These are phyloP conservation scores for Fragum sueziense DNA, from an alignment of 2,888 invertebrate species.

Conservation along the genomic window DNA sequence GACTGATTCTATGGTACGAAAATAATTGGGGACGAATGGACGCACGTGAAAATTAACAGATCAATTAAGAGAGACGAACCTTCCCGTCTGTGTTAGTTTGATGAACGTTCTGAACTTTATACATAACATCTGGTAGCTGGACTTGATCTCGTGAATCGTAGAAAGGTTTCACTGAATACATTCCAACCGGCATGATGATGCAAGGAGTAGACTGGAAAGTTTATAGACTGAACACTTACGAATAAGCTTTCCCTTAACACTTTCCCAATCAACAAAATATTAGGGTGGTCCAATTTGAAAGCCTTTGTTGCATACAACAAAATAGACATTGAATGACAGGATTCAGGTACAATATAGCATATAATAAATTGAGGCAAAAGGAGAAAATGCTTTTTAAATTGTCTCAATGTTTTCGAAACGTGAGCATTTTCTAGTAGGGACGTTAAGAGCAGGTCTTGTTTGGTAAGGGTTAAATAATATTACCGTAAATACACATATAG, in stretches of 20 bases:
- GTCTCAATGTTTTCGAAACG: too few species aligned
- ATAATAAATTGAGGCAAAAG: not conserved
- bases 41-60: too few species aligned
- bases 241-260: not conserved
- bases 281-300: not conserved
- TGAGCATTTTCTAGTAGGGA: too few species aligned
- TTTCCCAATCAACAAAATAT: not conserved
- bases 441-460: too few species aligned
- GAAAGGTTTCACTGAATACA: constrained; percentile 62
- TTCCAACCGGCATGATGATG: constrained; percentile 44
- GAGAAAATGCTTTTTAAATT: not conserved
- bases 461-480: too few species aligned
- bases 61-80: not conserved
- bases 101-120: constrained; percentile 55
- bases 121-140: constrained; percentile 64
- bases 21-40: not conserved
- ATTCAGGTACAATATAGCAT: not conserved
- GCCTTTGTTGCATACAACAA: not conserved
- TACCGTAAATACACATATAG: too few species aligned
- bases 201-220: not conserved
- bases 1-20: too few species aligned
- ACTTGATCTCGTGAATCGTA: constrained; percentile 50
- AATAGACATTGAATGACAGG: not conserved
- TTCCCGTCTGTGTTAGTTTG: not conserved
- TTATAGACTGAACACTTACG: too few species aligned